phyloP scores from a whole-genome alignment of 2,113 vertebrate species.

The Heloderma charlesbogerti region DNA sequence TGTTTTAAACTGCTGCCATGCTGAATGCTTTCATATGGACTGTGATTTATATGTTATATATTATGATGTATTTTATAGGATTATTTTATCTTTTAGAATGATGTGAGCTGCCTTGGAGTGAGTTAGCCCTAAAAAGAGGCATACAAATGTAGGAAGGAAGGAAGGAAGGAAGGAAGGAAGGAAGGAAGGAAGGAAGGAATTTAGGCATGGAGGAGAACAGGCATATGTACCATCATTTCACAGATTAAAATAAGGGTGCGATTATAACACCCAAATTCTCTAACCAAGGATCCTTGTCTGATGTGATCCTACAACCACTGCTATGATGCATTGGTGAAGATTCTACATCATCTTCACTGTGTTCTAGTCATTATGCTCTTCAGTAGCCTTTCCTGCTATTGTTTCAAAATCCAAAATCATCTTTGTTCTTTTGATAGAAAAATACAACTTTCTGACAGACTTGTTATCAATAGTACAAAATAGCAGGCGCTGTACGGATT shows the following conservation, averaged over 20 bases:
- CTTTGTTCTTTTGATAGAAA: background rate
- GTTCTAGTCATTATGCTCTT: no score
- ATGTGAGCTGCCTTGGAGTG: no score
- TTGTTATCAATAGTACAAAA: background rate
- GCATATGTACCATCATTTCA: background rate
- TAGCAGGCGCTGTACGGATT: background rate
- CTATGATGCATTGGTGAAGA: background rate
- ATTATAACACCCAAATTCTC: background rate
- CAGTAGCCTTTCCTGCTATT: background rate
- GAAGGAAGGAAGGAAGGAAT: background rate
- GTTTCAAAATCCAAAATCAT: background rate
- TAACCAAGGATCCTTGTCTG: background rate
- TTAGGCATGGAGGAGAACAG: background rate
- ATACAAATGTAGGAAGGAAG: no score
- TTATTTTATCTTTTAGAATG: no score
- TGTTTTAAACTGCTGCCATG: no score
- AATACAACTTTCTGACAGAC: background rate
- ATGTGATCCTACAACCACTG: background rate
- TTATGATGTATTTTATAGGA: no score
- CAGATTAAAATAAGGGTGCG: background rate
- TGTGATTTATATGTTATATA: no score
- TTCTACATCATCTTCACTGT: background rate
- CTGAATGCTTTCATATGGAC: no score
- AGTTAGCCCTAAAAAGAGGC: no score
- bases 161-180: background rate